Conservation (phyloP, 2,888 invertebrate species). For the Molorchus minor region DNA sequence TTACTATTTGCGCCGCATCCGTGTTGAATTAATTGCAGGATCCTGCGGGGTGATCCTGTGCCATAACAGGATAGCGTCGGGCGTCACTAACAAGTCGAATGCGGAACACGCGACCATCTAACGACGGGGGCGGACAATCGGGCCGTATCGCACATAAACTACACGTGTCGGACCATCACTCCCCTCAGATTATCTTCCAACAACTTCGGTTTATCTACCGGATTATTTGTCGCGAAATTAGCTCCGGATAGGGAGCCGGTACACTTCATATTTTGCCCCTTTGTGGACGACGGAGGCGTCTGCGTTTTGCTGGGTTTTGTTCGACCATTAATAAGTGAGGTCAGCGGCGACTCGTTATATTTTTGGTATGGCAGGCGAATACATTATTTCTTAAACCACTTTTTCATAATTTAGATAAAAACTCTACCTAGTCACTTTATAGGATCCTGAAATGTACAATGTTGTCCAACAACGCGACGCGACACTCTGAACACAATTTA, state of each 20-base stretch:
- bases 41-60: slow-evolving; percentile 30
- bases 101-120: slow-evolving; percentile 38
- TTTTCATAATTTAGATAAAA: too few species aligned
- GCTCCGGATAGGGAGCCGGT: slow-evolving; percentile 8
- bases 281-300: not conserved
- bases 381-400: too few species aligned
- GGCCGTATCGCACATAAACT: slow-evolving; percentile 31
- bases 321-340: too few species aligned
- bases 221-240: slow-evolving; percentile 38
- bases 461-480: too few species aligned
- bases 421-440: too few species aligned
- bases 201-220: slow-evolving; percentile 36
- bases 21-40: slow-evolving; percentile 38
- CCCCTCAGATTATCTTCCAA: slow-evolving; percentile 34
- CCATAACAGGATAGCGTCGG: slow-evolving; percentile 23
- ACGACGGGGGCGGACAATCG: slow-evolving; percentile 36
- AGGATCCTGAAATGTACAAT: too few species aligned
- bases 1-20: slow-evolving; percentile 37
- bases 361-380: too few species aligned
- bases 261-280: not conserved
- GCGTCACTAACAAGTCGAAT: slow-evolving; percentile 39
- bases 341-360: too few species aligned
- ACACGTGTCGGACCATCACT: slow-evolving; percentile 37
- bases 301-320: too few species aligned
- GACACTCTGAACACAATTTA: too few species aligned